phyloP scores from a whole-genome alignment of 2,113 vertebrate genomes.

The Bos taurus region ARS-UCD2.0 NC_037346.1:39498501-39499000 shows the following conservation, averaged over 20 bases:
- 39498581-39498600: constrained; percentile 11
- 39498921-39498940: constrained; percentile 6
- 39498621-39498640: neutral
- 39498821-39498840: neutral
- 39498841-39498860: neutral
- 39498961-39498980: neutral
- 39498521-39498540: neutral
- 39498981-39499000: neutral
- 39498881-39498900: constrained; percentile 48
- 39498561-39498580: neutral
- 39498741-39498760: neutral
- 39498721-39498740: neutral
- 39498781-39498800: neutral
- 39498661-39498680: neutral
- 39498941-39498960: constrained; percentile 20
- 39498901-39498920: constrained; percentile 11
- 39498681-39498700: neutral
- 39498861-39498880: neutral
- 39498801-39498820: neutral
- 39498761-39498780: neutral
- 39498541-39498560: neutral
- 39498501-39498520: constrained; percentile 25
- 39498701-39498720: constrained; percentile 12
- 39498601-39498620: constrained; percentile 8
- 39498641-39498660: neutral